Percentiles rank a stretch among this genome's conserved stretches.
Conservation (phyloP, 2,797 vertebrate species). For the Mus caroli region DNA sequence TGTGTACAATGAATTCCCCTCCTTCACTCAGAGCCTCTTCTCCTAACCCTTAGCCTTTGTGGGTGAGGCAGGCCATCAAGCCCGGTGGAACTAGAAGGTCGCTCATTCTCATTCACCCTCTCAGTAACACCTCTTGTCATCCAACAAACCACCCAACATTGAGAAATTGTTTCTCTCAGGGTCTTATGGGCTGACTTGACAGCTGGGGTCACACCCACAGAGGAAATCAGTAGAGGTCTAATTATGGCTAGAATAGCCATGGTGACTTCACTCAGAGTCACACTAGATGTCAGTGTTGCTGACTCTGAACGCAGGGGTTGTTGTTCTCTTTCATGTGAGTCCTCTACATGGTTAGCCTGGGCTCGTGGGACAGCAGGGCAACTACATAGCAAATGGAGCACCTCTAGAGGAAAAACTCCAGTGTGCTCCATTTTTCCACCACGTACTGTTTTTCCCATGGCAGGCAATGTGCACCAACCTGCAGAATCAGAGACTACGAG, state of each 20-base stretch:
- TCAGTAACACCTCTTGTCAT: neutral
- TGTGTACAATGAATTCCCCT: neutral
- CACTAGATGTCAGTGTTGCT: neutral
- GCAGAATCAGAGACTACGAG: neutral
- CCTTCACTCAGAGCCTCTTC: neutral
- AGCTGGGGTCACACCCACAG: neutral
- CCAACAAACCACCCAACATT: conserved; percentile 18
- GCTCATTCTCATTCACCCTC: neutral
- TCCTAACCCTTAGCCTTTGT: neutral
- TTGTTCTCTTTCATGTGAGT: neutral
- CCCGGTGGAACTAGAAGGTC: neutral
- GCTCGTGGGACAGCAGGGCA: neutral
- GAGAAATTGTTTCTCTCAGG: conserved; percentile 1
- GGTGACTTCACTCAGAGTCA: neutral
- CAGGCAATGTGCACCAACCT: neutral
- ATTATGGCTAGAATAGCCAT: neutral
- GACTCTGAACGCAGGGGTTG: neutral
- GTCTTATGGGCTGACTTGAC: neutral
- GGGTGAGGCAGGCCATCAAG: neutral
- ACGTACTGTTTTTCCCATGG: neutral
- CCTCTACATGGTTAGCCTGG: neutral
- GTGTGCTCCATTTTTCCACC: neutral
- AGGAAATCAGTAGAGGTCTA: neutral
- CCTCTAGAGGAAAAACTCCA: neutral
- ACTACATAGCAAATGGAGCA: neutral